These are phyloP conservation scores for Cenopis cana DNA, from an alignment of 2,888 invertebrate species.

Conservation along the genomic window DNA sequence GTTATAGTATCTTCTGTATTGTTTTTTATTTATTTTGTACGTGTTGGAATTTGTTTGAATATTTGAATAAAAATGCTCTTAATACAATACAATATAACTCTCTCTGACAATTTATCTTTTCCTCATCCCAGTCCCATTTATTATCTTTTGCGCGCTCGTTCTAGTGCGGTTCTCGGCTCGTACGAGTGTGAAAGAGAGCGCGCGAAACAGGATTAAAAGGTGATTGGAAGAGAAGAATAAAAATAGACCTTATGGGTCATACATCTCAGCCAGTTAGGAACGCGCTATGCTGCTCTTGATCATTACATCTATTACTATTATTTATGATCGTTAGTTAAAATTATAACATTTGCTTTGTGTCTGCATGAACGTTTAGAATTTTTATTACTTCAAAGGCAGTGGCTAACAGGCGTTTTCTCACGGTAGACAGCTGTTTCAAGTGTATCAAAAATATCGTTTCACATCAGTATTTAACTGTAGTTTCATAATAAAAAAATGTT, in stretches of 20 bases:
- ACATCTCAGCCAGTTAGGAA: slow-evolving; percentile 22
- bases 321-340: neutral
- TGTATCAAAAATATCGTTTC: too few species aligned
- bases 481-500: too few species aligned
- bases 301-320: slow-evolving; percentile 25
- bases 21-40: too few species aligned
- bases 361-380: neutral
- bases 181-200: neutral
- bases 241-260: neutral
- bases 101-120: neutral
- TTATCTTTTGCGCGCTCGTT: too few species aligned
- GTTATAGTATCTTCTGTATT: too few species aligned
- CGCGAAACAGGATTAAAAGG: neutral
- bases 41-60: too few species aligned
- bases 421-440: too few species aligned
- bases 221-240: neutral
- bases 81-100: neutral
- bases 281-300: slow-evolving; percentile 9
- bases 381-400: neutral
- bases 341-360: neutral
- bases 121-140: too few species aligned
- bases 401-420: neutral
- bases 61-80: too few species aligned
- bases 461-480: too few species aligned
- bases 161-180: neutral